Base-by-base conservation (phyloP, 2,113 vertebrate genomes). In the Melanocharis versteri region DNA sequence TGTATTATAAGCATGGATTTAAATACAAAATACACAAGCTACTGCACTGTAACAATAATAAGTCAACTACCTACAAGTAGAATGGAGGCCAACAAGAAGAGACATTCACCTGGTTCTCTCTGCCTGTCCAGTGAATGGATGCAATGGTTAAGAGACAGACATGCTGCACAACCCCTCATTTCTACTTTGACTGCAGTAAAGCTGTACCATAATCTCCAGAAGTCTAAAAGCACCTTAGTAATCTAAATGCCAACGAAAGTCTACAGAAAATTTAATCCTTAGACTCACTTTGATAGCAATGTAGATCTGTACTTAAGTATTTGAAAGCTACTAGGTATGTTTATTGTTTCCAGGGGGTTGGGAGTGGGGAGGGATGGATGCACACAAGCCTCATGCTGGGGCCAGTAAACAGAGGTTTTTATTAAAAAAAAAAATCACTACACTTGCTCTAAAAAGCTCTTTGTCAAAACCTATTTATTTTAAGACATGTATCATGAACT, bases 1-100 rank as follows among this genome's bases (percentile, higher is more conserved):
- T 93, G 71, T 73, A 79, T 62, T 66, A 87, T 73, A 95, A 96
- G 88, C 78, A 89, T 35, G 51, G 69, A 91, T 71, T 88, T 88
- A 75, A 80, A 96, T 70, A 83, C 90, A 77, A 87, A 39, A n/a
- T 83, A 70, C 40, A 58, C 21, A 72, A 79, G 40, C 58, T 70
- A 91, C 62, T 68, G 50, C 47, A 87, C 45, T 53, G 2, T 24
- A 77, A 92, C 24, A 93, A 81, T 58, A 91, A 51, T 19, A 68
- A 83, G 48, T 20, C 19, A 79, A 44, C 35, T 60, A 75, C 39
- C 33, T 82, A 28, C 26, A 69, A 40, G 42, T 1, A 87, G 75
- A 53, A 66, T 4, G 21, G 37, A 82, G 58, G 17, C 39, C 73
- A 93, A 51, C 30, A 87, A 45, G 33, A 66, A 81, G 37, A 57